Evolutionary conservation across 1,140 invertebrate genomes (phyloP).

Genomic region (Oscheius sp.): DNA sequence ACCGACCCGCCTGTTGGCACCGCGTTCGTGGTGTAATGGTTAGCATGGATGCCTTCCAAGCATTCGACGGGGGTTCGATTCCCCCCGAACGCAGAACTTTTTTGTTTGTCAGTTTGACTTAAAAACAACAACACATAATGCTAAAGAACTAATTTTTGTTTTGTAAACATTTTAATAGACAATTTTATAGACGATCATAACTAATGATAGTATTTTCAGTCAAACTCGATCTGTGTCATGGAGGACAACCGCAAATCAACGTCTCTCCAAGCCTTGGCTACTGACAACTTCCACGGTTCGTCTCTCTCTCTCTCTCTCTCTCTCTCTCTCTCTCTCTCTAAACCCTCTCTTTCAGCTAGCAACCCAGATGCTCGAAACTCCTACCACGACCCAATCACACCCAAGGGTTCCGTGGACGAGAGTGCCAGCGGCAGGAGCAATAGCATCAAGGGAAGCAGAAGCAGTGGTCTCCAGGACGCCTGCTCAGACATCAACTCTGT

Average conservation of each 20-base stretch:
- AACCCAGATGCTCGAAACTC: conserved; percentile 27
- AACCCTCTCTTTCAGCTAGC: too few relatives aligned
- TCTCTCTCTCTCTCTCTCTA: too few relatives aligned
- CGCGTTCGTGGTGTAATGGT: conserved; percentile 32
- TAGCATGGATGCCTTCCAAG: conserved; percentile 37
- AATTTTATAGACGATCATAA: too few relatives aligned
- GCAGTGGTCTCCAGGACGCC: conserved; percentile 46
- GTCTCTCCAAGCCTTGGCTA: conserved; percentile 53
- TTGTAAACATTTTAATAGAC: too few relatives aligned
- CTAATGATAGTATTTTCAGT: conserved; percentile 43
- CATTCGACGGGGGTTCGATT: conserved; percentile 28
- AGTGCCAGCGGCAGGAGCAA: conserved; percentile 25
- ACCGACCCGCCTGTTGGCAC: too few relatives aligned
- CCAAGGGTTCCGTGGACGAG: not conserved
- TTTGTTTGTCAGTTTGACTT: too few relatives aligned
- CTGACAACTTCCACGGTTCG: conserved; percentile 24
- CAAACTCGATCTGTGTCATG: conserved; percentile 47
- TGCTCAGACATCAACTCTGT: conserved; percentile 54
- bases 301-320: too few relatives aligned
- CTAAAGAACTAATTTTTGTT: too few relatives aligned
- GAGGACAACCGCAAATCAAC: conserved; percentile 53
- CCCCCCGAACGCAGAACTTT: conserved; percentile 22
- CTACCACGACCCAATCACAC: conserved; percentile 6
- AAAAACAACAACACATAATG: too few relatives aligned
- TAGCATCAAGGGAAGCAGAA: conserved; percentile 35